Evolutionary conservation across 2,888 invertebrate genomes (phyloP).

Genomic region (Metallyticus violacea): DNA sequence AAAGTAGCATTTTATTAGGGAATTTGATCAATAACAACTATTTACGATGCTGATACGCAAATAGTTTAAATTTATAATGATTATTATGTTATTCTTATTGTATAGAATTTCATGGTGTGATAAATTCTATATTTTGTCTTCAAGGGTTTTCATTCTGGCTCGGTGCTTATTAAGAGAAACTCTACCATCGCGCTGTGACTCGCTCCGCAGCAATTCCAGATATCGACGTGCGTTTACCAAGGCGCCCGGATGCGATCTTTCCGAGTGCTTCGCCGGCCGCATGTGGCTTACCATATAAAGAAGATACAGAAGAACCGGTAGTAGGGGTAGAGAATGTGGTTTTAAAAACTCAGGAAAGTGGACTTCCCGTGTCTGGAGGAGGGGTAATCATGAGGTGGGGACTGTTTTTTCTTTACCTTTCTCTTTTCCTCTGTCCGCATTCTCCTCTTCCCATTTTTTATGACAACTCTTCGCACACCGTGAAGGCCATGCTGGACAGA

Average conservation of each 20-base stretch:
- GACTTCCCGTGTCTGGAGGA: neutral
- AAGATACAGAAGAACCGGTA: neutral
- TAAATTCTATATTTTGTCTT: too few species aligned
- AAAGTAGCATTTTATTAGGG: too few species aligned
- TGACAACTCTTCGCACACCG: neutral
- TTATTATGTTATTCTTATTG: too few species aligned
- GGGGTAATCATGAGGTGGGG: neutral
- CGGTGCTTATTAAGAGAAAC: too few species aligned
- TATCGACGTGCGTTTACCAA: too few species aligned
- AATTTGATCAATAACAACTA: too few species aligned
- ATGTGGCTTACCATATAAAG: neutral
- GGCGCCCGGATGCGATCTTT: neutral
- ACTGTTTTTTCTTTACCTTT: neutral
- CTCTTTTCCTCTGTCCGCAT: neutral
- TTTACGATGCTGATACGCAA: too few species aligned
- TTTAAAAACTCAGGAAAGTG: neutral
- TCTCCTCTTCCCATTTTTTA: neutral
- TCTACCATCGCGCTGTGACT: too few species aligned
- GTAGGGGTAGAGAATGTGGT: neutral
- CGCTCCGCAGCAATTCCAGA: too few species aligned
- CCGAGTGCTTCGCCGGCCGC: neutral
- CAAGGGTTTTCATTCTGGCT: too few species aligned
- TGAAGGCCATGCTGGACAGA: neutral
- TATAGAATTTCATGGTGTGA: too few species aligned
- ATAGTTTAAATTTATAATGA: too few species aligned